Evolutionary conservation across 2,113 vertebrate species (phyloP).

Genomic region (Dinomys branickii): DNA sequence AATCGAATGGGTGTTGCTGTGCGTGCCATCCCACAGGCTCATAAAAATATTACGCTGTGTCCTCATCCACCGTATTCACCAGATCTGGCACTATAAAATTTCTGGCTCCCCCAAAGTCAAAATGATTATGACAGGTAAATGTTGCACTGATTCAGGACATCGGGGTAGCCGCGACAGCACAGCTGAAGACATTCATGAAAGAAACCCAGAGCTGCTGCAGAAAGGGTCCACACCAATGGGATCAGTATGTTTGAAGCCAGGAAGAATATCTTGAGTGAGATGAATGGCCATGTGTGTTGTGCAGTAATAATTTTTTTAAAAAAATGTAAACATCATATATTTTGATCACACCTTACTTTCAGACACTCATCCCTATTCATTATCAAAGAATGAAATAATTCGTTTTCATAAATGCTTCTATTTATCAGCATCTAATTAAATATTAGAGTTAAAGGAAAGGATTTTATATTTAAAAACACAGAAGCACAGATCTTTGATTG

Average conservation of each 20-base stretch:
- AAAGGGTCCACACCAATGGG: background rate
- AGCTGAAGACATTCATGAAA: background rate
- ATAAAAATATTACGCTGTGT: too few relatives aligned
- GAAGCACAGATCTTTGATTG: slow-evolving; percentile 27
- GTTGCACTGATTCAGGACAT: background rate
- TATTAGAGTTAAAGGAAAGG: slow-evolving; percentile 45
- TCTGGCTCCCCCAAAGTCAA: background rate
- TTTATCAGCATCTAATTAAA: slow-evolving; percentile 47
- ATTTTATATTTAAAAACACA: slow-evolving; percentile 47
- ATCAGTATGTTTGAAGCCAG: background rate
- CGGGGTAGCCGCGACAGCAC: background rate
- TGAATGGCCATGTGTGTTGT: background rate
- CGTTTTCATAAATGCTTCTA: slow-evolving; percentile 52
- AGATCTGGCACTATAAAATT: background rate
- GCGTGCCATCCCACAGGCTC: background rate
- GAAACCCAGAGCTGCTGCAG: background rate
- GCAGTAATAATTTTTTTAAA: background rate
- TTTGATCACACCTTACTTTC: background rate
- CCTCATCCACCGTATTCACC: background rate
- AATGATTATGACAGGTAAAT: background rate
- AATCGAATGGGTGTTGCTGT: background rate
- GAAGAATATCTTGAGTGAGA: background rate
- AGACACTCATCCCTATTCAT: slow-evolving; percentile 19
- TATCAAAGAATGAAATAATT: slow-evolving; percentile 25
- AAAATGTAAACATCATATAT: background rate